Evolutionary conservation across 1,140 invertebrate species (phyloP).

Genomic region (Latrodectus geometricus): DNA sequence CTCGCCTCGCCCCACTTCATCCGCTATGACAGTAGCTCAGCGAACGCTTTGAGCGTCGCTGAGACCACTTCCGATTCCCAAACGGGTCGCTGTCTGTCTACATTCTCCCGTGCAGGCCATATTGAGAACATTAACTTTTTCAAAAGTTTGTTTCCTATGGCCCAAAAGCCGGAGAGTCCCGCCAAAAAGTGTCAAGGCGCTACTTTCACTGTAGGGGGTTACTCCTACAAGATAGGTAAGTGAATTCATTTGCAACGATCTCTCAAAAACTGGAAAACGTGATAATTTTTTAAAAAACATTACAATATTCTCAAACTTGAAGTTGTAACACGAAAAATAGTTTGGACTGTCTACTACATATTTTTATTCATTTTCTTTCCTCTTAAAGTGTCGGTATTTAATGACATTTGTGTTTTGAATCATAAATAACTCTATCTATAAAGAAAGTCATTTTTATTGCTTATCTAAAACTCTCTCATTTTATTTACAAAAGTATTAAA

Average conservation of each 20-base stretch:
- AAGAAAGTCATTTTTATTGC: too few relatives aligned
- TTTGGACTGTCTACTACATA: too few relatives aligned
- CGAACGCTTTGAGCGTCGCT: background rate
- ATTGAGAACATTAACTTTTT: conserved; percentile 32
- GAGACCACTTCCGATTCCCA: background rate
- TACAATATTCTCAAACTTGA: background rate
- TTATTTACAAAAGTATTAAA: too few relatives aligned
- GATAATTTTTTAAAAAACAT: background rate
- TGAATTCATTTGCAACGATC: background rate
- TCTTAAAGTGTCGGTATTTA: too few relatives aligned
- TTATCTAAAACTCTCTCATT: too few relatives aligned
- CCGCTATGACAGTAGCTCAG: background rate
- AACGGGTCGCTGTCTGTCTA: background rate
- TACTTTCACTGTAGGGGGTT: conserved; percentile 53
- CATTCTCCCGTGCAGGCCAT: conserved; percentile 31
- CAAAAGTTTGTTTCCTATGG: conserved; percentile 22
- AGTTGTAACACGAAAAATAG: too few relatives aligned
- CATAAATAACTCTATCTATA: too few relatives aligned
- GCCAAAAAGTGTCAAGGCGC: conserved; percentile 57
- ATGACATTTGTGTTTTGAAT: too few relatives aligned
- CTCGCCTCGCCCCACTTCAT: background rate
- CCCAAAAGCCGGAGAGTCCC: conserved; percentile 40
- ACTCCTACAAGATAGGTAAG: conserved; percentile 60
- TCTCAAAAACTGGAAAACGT: too few relatives aligned
- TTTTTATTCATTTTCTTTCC: too few relatives aligned